Evolutionary conservation across 2,113 vertebrate species (phyloP), one percentile per base, ranked within the genome.

Genomic region (Chionomys nivalis): DNA sequence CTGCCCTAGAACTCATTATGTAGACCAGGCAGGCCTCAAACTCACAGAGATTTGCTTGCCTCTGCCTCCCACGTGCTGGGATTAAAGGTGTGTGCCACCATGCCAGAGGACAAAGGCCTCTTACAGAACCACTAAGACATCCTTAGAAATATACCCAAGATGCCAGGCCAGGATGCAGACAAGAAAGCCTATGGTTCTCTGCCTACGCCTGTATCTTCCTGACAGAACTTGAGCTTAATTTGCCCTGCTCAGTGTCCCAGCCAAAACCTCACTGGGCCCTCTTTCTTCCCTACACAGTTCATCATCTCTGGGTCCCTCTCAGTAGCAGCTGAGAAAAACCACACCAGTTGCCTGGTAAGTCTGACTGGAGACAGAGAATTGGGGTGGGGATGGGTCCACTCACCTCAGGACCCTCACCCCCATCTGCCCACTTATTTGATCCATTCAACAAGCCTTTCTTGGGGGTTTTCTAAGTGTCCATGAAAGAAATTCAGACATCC

Each of bases 251-350:
- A 13, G 24, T 5, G 19, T 17, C 82, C 55, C 3, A 0, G 31
- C 28, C 3, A 0, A 52, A 81, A 73, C 66, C 93, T 89, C 88
- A 95, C 0, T 4, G 2, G 17, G 7, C 16, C 23, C 6, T 65
- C 31, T 70, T 23, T 70, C 47, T 95, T 61, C 47, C 33, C 83
- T 49, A 65, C 33, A 31, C 95, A 98, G 98, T 98, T 97, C 79
- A 76, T 97, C 96, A 92, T 97, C 79, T 97, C 98, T 0, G 97
- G 97, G 42, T 97, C 97, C 42, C 94, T 98, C 42, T 98, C 97
- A 0, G 97, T 98, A 81, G 96, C 96, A 13, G 96, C 98, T 0
- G 96, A 97, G 88, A 98, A 87, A 94, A 94, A 79, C 77, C 97
- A 96, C 81, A 78, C 52, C 90, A 90, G 90, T 55, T 98, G 93